Base-by-base conservation (phyloP, 64 coral and sea anemone genomes). In the Catalaphyllia jardinei region DNA sequence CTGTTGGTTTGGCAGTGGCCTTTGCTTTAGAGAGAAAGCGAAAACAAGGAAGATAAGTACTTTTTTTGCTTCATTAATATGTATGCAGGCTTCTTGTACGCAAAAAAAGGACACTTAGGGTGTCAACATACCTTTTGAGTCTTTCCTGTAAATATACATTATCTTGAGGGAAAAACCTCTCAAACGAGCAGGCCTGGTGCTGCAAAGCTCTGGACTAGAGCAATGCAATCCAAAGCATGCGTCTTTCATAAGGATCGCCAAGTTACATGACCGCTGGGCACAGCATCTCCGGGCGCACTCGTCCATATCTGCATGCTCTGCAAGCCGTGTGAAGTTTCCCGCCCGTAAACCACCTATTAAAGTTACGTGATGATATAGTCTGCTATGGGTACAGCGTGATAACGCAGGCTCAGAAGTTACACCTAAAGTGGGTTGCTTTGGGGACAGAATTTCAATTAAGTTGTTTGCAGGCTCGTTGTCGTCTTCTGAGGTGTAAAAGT, bases 191-290 rank as follows among this genome's bases (percentile, higher is more conserved):
- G 97, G 97, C 11, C 88, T 87, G 39, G 88, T 83, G 16, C 90
- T 74, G 52, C 97, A 99, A 28, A 91, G 51, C 3, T 95, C 85
- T 42, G 64, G 77, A 31, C 59, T 89, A 24, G 87, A 38, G 60
- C 97, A 99, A 24, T 85, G 87, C 46, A 99, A 60, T 3, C 85
- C 90, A 82, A 99, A 99, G 65, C 97, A 99, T 1, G 97, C 91
- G 61, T 74, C 78, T 51, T 63, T 93, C 94, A 95, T 95, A 79
- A 95, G 76, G 14, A 99, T 99, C 1, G 97, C 97, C 20, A 93
- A 94, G 35, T 99, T 91, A 87, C 97, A 99, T 29, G 82, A 88
- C 33, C 17, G 19, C n/a, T 78, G 80, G 19, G 84, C 87, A 72
- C 97, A 99, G 13, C 97, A 99, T 27, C 90, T 95, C 28, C 83